Base-by-base conservation (phyloP, 2,888 invertebrate genomes). In the Choristoneura rosaceana region DNA sequence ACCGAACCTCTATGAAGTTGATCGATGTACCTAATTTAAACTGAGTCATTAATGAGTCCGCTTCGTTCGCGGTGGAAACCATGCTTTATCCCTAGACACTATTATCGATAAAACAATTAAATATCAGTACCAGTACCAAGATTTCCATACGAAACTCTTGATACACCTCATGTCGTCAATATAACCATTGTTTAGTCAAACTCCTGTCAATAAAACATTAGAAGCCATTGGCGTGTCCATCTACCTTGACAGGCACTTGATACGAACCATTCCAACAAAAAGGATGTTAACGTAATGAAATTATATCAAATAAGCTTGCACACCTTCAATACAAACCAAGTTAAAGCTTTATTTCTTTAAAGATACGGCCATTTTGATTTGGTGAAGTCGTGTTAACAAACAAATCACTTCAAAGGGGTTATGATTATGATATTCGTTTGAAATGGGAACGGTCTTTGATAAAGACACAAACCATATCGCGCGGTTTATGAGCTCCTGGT, bases 341-440 rank as follows among this genome's bases (percentile, higher is more conserved):
- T 4, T 4, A n/a, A 14, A 47, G 47, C 47, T 47, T 47, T 47
- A 47, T 47, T 47, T 47, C 47, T 47, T 47, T 47, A 47, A 33
- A 33, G 38, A 63, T 59, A 73, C 52, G 14, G 43, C 34, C 43
- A 8, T 12, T 34, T 50, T 41, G 5, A 17, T 17, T 10, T 59
- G 45, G 5, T 8, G 17, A n/a, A 61, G 43, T 4, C n/a, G 45
- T 62, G 45, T 25, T 64, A 73, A 73, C 68, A 73, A 69, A 73
- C 73, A 75, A 55, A 74, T 70, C 59, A 80, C 78, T 78, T 82
- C 82, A 82, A 84, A 84, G 84, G 76, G 38, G 70, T 73, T 74
- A 73, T 74, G 79, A 82, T 83, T 84, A 82, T 84, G 83, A 82
- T 84, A 81, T 83, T 83, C 82, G 75, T 79, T 77, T 76, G 80